Conservation (phyloP, 2,797 vertebrate genomes). For the Myotis pilosus region DNA sequence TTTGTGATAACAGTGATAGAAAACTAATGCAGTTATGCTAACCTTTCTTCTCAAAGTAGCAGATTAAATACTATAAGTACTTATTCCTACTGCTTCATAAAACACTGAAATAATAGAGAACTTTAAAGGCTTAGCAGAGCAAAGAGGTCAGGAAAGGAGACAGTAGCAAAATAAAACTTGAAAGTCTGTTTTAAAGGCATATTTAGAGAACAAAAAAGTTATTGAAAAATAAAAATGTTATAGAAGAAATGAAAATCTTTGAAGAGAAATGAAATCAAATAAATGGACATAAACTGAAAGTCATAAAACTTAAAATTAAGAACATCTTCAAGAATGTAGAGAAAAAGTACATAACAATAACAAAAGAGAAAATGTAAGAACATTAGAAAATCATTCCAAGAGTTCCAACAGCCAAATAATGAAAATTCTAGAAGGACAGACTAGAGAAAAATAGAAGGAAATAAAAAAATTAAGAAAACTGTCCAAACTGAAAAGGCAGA, state of each 20-base stretch:
- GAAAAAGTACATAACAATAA: neutral
- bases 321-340: neutral
- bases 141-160: neutral
- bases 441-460: neutral
- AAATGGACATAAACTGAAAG: neutral
- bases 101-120: neutral
- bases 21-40: neutral
- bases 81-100: neutral
- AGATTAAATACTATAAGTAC: neutral
- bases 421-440: neutral
- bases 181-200: neutral
- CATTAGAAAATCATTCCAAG: neutral
- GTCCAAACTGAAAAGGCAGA: neutral
- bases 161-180: neutral
- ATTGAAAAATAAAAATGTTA: neutral
- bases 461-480: neutral
- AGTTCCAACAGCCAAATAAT: neutral
- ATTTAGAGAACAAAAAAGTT: neutral
- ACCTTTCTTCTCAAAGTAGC: neutral
- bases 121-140: neutral
- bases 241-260: neutral
- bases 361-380: neutral
- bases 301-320: neutral
- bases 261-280: slow-evolving; percentile 7
- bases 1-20: neutral